Percentiles rank a stretch among this genome's conserved stretches.
Conservation (phyloP, 2,888 invertebrate species). For the Scaptomyza parva region DNA sequence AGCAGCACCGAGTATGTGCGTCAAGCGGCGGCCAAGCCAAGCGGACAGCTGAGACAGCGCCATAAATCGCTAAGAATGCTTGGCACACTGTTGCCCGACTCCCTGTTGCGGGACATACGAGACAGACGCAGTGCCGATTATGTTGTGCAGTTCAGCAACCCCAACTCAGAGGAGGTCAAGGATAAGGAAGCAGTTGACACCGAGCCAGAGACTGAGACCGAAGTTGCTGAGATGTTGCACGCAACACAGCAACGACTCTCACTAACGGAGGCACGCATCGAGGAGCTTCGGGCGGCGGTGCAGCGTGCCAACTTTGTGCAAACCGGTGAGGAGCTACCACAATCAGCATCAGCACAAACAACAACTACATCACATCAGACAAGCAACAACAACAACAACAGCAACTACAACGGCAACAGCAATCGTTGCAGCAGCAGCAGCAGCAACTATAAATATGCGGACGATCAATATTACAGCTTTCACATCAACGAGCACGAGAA, state of each 20-base stretch:
- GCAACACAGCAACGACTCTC: conserved; percentile 51
- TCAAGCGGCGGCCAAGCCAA: conserved; percentile 64
- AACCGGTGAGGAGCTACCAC: conserved; percentile 65
- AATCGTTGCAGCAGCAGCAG: conserved; percentile 28
- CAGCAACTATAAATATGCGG: conserved; percentile 86
- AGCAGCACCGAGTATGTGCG: conserved; percentile 86
- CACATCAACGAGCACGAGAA: conserved; percentile 90
- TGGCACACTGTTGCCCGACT: conserved; percentile 86
- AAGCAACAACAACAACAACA: conserved; percentile 6
- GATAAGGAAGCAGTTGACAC: conserved; percentile 35
- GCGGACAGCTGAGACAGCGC: conserved; percentile 73
- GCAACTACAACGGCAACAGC: conserved; percentile 23
- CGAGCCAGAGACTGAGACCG: conserved; percentile 2
- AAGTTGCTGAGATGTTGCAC: conserved; percentile 2
- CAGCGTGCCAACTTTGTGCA: conserved; percentile 72
- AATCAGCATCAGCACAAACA: conserved; percentile 14
- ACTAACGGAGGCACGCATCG: conserved; percentile 71
- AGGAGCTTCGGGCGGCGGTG: conserved; percentile 71
- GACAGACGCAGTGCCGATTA: conserved; percentile 85
- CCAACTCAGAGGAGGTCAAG: conserved; percentile 50
- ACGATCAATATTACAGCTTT: conserved; percentile 93
- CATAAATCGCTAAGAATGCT: conserved; percentile 69
- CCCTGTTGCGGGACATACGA: conserved; percentile 89
- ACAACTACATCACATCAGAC: conserved; percentile 3
- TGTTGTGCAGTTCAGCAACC: conserved; percentile 62